These are phyloP conservation scores for Psettodes erumei DNA, from an alignment of 2,113 vertebrate species.

Conservation along the genomic window DNA sequence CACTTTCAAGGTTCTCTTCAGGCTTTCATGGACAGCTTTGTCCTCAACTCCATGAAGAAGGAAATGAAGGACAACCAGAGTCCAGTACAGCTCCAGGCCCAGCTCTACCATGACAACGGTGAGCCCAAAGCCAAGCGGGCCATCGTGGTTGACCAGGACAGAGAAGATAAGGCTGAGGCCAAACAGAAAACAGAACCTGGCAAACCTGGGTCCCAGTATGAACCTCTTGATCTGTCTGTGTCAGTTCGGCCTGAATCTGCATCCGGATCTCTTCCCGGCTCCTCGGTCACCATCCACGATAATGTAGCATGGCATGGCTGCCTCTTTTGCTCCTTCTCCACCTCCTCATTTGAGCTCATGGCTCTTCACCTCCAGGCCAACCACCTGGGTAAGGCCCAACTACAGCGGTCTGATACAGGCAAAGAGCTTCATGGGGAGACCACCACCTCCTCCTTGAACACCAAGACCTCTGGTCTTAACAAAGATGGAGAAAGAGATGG, in stretches of 20 bases:
- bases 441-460: conserved; percentile 77
- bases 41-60: conserved; percentile 94
- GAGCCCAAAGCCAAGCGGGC: conserved; percentile 85
- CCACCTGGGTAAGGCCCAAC: conserved; percentile 91
- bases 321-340: conserved; percentile 97
- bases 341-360: conserved; percentile 96
- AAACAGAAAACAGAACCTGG: conserved; percentile 82
- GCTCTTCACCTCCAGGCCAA: conserved; percentile 98
- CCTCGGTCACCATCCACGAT: conserved; percentile 93
- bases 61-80: conserved; percentile 89
- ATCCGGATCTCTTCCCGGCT: conserved; percentile 90
- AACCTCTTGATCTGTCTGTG: conserved; percentile 95
- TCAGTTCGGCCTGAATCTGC: conserved; percentile 93
- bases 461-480: conserved; percentile 70
- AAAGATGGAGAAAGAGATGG: conserved; percentile 83
- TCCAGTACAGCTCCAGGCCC: conserved; percentile 73
- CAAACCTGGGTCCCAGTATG: conserved; percentile 92
- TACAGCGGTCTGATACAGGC: conserved; percentile 79
- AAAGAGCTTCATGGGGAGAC: conserved; percentile 86
- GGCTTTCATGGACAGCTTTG: conserved; percentile 98
- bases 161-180: conserved; percentile 84
- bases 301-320: conserved; percentile 97
- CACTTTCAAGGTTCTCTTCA: conserved; percentile 98
- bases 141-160: conserved; percentile 69
- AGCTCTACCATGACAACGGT: conserved; percentile 83